Conservation (phyloP, 1,140 invertebrate species). For the Rhysida immarginata region DNA sequence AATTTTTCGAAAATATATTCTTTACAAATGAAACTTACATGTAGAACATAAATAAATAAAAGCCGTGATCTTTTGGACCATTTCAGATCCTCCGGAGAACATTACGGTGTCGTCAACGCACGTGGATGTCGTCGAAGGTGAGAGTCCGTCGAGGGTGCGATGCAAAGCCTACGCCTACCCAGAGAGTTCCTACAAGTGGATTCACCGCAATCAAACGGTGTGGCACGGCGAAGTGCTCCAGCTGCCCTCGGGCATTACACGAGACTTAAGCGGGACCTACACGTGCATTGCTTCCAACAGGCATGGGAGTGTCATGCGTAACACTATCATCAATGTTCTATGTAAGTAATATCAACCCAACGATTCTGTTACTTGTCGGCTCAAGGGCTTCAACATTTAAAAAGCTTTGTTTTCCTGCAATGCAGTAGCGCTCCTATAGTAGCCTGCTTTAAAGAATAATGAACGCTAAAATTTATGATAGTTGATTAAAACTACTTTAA, state of each 20-base stretch:
- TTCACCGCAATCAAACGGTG: constrained; percentile 28
- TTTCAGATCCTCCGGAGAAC: constrained; percentile 79
- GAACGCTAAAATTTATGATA: no score
- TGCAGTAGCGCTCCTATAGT: no score
- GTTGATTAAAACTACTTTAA: no score
- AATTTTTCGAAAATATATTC: no score
- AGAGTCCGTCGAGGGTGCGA: constrained; percentile 52
- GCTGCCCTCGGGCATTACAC: constrained; percentile 40
- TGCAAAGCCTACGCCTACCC: constrained; percentile 61
- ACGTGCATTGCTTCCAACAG: constrained; percentile 57
- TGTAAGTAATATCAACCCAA: no score
- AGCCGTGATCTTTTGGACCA: no score
- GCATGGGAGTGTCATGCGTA: constrained; percentile 48
- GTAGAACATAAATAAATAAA: no score
- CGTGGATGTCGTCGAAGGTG: constrained; percentile 58
- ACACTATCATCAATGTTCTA: constrained; percentile 54
- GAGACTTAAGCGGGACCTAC: constrained; percentile 48
- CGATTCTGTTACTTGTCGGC: no score
- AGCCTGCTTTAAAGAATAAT: no score
- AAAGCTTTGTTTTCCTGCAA: no score
- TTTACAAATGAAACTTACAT: no score
- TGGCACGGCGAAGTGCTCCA: constrained; percentile 38
- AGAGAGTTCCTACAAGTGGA: constrained; percentile 49
- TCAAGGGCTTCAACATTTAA: no score
- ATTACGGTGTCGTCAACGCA: constrained; percentile 52